Evolutionary conservation across 2,888 invertebrate genomes (phyloP).

Genomic region (Apamea sordens): DNA sequence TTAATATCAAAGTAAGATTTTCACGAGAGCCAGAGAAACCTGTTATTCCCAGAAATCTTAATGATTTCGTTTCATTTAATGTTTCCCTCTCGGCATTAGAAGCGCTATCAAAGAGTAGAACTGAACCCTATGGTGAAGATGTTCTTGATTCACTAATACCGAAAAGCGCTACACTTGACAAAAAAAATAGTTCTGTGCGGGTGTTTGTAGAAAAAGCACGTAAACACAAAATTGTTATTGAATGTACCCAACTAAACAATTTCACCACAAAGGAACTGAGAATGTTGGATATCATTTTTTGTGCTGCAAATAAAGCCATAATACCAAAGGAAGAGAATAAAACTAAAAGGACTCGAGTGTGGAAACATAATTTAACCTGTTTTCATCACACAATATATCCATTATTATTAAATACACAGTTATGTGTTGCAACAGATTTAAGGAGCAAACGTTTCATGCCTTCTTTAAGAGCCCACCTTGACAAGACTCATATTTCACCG

Average conservation of each 20-base stretch:
- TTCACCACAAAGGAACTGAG: slow-evolving; percentile 24
- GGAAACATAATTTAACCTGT: fast-evolving
- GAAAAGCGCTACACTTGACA: background rate
- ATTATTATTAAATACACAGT: slow-evolving; percentile 34
- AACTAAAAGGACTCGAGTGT: fast-evolving
- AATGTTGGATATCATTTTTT: slow-evolving; percentile 40
- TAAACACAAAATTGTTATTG: background rate
- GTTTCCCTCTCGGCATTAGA: slow-evolving; percentile 31
- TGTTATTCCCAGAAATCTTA: background rate
- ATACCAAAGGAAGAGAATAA: background rate
- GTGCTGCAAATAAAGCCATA: background rate
- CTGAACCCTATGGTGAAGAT: background rate
- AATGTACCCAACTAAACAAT: slow-evolving; percentile 23
- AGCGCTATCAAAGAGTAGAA: background rate
- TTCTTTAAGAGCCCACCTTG: slow-evolving; percentile 27
- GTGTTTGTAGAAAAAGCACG: slow-evolving; percentile 9
- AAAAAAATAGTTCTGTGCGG: slow-evolving; percentile 1
- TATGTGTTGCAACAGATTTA: slow-evolving; percentile 28
- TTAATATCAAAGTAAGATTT: slow-evolving; percentile 24
- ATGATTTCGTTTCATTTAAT: slow-evolving; percentile 32
- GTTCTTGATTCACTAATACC: background rate
- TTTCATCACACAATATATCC: slow-evolving; percentile 5
- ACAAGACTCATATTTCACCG: background rate
- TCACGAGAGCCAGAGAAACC: slow-evolving; percentile 16
- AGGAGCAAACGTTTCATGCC: slow-evolving; percentile 40